phyloP scores from a whole-genome alignment of 2,888 invertebrate genomes.

The Blastobasis lacticolella region DNA sequence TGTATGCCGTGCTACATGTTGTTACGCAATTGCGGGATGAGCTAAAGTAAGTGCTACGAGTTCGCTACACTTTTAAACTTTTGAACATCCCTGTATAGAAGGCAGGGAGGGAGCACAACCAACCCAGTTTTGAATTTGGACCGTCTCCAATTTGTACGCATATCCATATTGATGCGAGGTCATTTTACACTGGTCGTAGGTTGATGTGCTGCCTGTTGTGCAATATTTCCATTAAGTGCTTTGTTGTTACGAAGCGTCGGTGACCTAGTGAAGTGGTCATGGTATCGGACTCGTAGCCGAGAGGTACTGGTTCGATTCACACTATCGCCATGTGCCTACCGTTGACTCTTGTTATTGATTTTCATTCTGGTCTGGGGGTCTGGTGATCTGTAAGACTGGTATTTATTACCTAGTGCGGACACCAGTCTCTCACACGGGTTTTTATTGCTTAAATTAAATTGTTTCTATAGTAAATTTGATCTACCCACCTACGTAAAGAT shows the following conservation, averaged over 20 bases:
- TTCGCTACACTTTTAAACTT: background rate
- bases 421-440: too few relatives aligned
- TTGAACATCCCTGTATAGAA: too few relatives aligned
- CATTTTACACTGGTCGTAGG: too few relatives aligned
- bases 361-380: too few relatives aligned
- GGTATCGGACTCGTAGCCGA: too few relatives aligned
- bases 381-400: too few relatives aligned
- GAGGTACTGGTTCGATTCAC: too few relatives aligned
- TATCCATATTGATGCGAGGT: too few relatives aligned
- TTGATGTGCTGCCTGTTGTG: background rate
- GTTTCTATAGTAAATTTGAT: too few relatives aligned
- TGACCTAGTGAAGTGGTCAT: background rate
- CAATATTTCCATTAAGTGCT: background rate
- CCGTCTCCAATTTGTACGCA: background rate
- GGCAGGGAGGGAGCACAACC: background rate
- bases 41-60: slow-evolving; percentile 29
- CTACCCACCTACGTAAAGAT: too few relatives aligned
- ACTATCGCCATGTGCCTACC: background rate
- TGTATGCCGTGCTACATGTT: slow-evolving; percentile 46
- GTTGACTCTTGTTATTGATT: background rate
- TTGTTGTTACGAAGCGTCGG: background rate
- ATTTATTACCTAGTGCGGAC: too few relatives aligned
- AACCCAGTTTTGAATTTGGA: background rate
- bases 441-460: too few relatives aligned
- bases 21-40: slow-evolving; percentile 34